Evolutionary conservation across 2,888 invertebrate genomes (phyloP).

Genomic region (Selenia dentaria): DNA sequence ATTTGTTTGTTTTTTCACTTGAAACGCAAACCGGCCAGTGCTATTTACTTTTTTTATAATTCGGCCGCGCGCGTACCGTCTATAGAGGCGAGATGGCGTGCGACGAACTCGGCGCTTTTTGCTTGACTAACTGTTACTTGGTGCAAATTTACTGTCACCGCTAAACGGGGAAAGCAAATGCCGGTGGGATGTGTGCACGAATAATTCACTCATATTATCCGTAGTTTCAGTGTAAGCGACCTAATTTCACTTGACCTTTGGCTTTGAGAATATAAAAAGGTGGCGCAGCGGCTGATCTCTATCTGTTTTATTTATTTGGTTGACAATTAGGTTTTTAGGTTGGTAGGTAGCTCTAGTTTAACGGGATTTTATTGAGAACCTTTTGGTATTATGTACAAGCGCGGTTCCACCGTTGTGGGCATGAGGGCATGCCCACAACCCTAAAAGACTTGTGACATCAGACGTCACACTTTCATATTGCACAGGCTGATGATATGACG

Average conservation of each 20-base stretch:
- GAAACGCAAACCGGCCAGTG: constrained; percentile 17
- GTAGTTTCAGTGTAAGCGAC: constrained; percentile 17
- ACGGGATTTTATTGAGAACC: too few species aligned
- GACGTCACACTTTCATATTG: too few species aligned
- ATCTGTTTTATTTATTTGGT: neutral
- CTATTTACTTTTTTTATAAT: constrained; percentile 19
- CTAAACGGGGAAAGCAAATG: constrained; percentile 37
- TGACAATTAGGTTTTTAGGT: neutral
- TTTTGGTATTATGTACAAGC: too few species aligned
- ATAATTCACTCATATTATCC: constrained; percentile 39
- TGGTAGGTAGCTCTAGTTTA: neutral
- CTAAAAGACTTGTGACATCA: too few species aligned
- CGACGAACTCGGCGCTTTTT: constrained; percentile 11
- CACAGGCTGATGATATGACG: too few species aligned
- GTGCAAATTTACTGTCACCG: constrained; percentile 28
- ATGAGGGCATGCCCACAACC: too few species aligned
- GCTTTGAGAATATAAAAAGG: constrained; percentile 9
- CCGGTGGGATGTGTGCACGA: constrained; percentile 30
- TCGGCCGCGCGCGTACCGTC: neutral
- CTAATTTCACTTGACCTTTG: constrained; percentile 30
- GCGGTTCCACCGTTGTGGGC: too few species aligned
- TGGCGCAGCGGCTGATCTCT: neutral
- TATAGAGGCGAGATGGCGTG: constrained; percentile 7
- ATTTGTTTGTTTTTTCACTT: constrained; percentile 5
- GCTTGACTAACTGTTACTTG: constrained; percentile 28